Percentiles rank a stretch among this genome's conserved stretches.
Conservation (phyloP, 2,113 vertebrate genomes). For the Epinephelus moara region DNA sequence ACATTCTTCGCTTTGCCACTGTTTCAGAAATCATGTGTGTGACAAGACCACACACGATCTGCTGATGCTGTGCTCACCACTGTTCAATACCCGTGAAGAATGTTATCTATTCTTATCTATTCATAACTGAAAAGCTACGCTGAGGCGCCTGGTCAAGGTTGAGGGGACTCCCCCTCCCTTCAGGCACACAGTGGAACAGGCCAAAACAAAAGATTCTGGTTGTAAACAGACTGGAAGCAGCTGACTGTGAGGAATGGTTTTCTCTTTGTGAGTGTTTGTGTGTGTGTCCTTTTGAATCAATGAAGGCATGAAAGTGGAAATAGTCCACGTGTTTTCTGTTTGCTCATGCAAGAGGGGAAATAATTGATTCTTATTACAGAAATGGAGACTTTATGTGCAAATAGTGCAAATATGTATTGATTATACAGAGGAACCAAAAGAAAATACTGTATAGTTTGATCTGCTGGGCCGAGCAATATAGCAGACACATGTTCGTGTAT, state of each 20-base stretch:
- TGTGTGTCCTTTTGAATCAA: constrained; percentile 51
- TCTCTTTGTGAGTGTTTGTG: constrained; percentile 32
- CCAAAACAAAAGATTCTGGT: constrained; percentile 69
- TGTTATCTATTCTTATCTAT: constrained; percentile 72
- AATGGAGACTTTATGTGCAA: constrained; percentile 22
- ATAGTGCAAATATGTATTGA: not conserved
- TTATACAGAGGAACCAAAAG: not conserved
- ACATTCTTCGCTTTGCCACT: constrained; percentile 10
- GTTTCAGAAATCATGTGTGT: constrained; percentile 45
- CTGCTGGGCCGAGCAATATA: no score
- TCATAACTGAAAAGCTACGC: constrained; percentile 64
- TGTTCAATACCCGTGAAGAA: constrained; percentile 61
- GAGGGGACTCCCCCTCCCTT: constrained; percentile 42
- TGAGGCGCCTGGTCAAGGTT: constrained; percentile 71
- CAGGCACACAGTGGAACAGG: constrained; percentile 36
- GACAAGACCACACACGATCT: constrained; percentile 56
- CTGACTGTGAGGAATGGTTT: constrained; percentile 43
- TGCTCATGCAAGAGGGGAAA: constrained; percentile 44
- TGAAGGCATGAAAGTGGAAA: constrained; percentile 54
- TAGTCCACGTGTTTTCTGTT: constrained; percentile 35
- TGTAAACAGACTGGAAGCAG: constrained; percentile 68
- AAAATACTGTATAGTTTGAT: not conserved
- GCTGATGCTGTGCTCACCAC: constrained; percentile 31
- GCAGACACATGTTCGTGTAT: not conserved
- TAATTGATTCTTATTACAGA: constrained; percentile 44